Evolutionary conservation across 2,113 vertebrate genomes (phyloP).

Genomic region (Vulpes vulpes): DNA sequence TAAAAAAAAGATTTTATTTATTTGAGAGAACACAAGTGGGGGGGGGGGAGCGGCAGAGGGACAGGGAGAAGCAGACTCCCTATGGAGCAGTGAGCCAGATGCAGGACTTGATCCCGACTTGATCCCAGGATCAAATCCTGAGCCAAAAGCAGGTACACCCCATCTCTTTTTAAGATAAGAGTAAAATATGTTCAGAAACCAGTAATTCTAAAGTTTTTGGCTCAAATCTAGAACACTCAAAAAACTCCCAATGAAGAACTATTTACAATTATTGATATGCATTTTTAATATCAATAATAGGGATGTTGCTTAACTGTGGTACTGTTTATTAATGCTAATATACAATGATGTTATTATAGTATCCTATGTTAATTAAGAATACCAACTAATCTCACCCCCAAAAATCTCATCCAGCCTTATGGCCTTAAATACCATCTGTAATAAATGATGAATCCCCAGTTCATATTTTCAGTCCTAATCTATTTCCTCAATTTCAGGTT

Average conservation of each 20-base stretch:
- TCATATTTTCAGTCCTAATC: neutral
- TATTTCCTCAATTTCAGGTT: neutral
- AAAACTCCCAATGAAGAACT: neutral
- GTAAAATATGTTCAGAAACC: neutral
- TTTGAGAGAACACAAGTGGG: too few relatives aligned
- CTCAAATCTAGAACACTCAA: neutral
- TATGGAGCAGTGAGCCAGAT: too few relatives aligned
- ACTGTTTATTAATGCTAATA: conserved; percentile 28
- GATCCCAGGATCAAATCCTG: too few relatives aligned
- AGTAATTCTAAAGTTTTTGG: neutral
- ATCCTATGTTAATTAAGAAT: neutral
- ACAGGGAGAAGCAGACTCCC: too few relatives aligned
- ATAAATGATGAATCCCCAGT: neutral
- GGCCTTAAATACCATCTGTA: neutral
- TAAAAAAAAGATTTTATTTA: too few relatives aligned
- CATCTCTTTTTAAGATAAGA: conserved; percentile 6
- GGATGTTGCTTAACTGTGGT: neutral
- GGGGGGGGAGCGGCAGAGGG: too few relatives aligned
- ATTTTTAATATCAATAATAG: too few relatives aligned
- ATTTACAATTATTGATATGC: neutral
- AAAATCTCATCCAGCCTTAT: neutral
- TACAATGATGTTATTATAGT: conserved; percentile 7
- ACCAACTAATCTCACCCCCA: conserved; percentile 32
- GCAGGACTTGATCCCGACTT: too few relatives aligned
- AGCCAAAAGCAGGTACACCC: too few relatives aligned